Conservation (phyloP, 2,113 vertebrate genomes). For the Sinocyclocheilus rhinocerous region DNA sequence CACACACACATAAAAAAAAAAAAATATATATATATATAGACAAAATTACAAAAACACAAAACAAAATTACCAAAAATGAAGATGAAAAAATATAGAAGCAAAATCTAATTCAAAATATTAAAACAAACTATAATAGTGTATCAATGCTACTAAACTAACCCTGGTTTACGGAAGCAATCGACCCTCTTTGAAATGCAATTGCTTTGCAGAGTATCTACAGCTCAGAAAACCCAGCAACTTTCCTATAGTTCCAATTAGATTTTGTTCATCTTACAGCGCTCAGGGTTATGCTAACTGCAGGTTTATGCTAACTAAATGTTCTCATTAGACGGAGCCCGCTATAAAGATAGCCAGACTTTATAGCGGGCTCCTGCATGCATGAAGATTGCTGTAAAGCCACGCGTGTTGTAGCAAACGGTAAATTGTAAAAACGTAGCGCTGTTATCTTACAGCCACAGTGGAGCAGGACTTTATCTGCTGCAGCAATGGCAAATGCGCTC, state of each 20-base stretch:
- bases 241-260: slow-evolving; percentile 52
- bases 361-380: not conserved
- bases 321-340: slow-evolving; percentile 44
- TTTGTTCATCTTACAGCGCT: slow-evolving; percentile 50
- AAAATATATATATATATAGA: no score
- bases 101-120: not conserved
- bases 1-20: no score
- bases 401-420: not conserved
- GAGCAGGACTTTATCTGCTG: slow-evolving; percentile 10
- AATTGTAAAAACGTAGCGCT: not conserved
- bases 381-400: slow-evolving; percentile 36
- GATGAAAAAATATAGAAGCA: no score
- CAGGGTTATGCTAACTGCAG: slow-evolving; percentile 43
- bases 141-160: not conserved
- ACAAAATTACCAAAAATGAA: no score
- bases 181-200: not conserved
- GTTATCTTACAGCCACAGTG: slow-evolving; percentile 41
- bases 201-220: slow-evolving; percentile 14
- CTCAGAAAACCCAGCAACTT: slow-evolving; percentile 38
- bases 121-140: not conserved
- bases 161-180: not conserved
- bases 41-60: no score
- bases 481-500: slow-evolving; percentile 36
- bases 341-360: slow-evolving; percentile 49
- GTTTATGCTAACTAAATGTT: slow-evolving; percentile 45